Evolutionary conservation across 1,140 invertebrate genomes (phyloP), one percentile per base, ranked within the genome.

Genomic region (Pseudomyrmex sp.): DNA sequence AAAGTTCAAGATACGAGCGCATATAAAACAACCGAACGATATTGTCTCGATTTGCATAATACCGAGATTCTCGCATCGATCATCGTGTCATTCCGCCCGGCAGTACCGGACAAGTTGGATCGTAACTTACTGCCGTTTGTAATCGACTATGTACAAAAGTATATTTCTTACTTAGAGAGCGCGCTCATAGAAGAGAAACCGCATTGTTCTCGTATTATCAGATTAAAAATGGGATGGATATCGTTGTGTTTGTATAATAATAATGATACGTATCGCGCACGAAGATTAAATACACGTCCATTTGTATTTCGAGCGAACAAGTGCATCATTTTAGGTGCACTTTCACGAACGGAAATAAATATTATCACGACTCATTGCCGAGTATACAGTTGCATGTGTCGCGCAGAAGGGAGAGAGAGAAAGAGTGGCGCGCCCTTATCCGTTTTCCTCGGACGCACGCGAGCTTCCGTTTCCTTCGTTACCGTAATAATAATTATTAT

Each of bases 401-500:
- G 86, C 75, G 48, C 54, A 20, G 68, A 18, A 59, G 68, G 72
- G 70, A 35, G 35, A 65, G 23, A 59, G 68, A 72, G 20, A 63
- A 18, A 59, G 68, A 72, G 65, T 74, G 74, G 73, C 52, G 52
- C 56, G 59, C 79, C 79, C 88, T 89, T 89, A 89, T 89, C 88
- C 88, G 62, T 20, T 75, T 63, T 82, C 46, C 58, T 52, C 65
- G 23, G 58, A 85, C 56, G 75, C 88, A 89, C 88, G 88, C 88
- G 80, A 89, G 88, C 88, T 88, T 88, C 87, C 88, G 88, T 75
- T 88, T 84, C 66, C 88, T 89, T 89, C 87, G 79, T 83, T 79
- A 88, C 84, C 80, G 80, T 86, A 74, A 74, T 83, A 89, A 89
- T 89, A 89, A 89, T 89, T 89, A 89, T 89, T 89, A 89, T 89